Base-by-base conservation (phyloP, 2,113 vertebrate species). In the Oncorhynchus keta region DNA sequence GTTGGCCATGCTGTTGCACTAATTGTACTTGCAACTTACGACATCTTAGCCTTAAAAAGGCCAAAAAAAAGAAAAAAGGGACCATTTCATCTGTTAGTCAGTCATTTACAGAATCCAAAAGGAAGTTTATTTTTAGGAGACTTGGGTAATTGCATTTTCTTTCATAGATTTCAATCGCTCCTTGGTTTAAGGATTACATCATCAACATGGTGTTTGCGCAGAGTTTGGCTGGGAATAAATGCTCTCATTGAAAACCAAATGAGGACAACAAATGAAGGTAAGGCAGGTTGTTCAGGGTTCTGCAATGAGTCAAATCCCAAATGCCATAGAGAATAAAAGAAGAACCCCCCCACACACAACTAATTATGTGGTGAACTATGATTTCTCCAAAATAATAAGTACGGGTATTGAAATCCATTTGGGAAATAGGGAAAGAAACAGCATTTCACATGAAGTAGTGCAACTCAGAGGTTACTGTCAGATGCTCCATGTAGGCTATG, bases 131-230 rank as follows among this genome's bases (percentile, higher is more conserved):
- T 76, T 57, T 16, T 39, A 5, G 13, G 26, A 59, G 74, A 49
- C 14, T 2, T 75, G 72, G 59, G 64, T 65, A 74, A 76, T 82
- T 14, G 49, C 66, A 75, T 62, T 65, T 75, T 35, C 12, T 65
- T 83, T 14, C 12, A 55, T 55, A 1, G 67, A 79, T 83, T 81
- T 78, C 67, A 84, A 75, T 75, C 67, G 70, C 65, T 83, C 66
- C 13, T 48, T 18, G 71, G 68, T 79, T 79, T 74, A 73, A 76
- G 70, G 69, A 83, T 85, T 66, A 83, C 81, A 76, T 87, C 79
- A 85, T 55, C 39, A 55, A 6, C 45, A 68, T 57, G 59, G 59
- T 70, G 70, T 74, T 70, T 71, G 61, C 59, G 5, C 14, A 65
- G 32, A 49, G 39, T 69, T 78, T 85, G 81, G 77, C 84, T 24